Evolutionary conservation across 2,888 invertebrate genomes (phyloP).

Genomic region (Epistrophe grossulariae): DNA sequence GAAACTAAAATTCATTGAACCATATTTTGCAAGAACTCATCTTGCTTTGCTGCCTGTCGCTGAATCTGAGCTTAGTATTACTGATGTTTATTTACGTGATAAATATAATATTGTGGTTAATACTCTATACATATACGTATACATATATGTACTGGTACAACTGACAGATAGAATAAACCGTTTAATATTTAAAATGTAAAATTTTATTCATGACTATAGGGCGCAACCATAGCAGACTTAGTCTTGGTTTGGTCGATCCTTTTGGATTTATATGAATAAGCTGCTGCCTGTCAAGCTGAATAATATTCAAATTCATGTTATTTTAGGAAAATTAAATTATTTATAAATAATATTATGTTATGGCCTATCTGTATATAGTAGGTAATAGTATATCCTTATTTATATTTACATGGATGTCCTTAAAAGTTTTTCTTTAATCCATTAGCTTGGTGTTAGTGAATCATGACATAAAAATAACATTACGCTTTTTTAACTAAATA

Average conservation of each 20-base stretch:
- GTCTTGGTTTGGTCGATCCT: background rate
- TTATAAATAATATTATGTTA: background rate
- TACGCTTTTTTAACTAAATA: constrained; percentile 1
- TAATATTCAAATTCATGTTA: constrained; percentile 15
- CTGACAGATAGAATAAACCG: background rate
- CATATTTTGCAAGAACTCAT: constrained; percentile 4
- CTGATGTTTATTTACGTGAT: background rate
- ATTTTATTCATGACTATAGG: constrained; percentile 23
- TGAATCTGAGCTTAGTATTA: constrained; percentile 1
- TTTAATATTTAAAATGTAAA: constrained; percentile 15
- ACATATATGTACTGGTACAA: background rate
- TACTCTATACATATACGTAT: too few species aligned
- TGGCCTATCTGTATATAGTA: background rate
- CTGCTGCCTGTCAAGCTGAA: background rate
- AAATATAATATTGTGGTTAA: constrained; percentile 15
- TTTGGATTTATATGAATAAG: background rate
- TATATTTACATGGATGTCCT: background rate
- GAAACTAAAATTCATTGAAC: constrained; percentile 28
- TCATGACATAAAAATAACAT: constrained; percentile 20
- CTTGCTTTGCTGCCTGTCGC: background rate
- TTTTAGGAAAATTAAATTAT: constrained; percentile 14
- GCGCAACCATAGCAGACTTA: background rate
- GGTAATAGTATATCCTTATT: background rate
- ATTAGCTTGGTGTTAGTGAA: constrained; percentile 2
- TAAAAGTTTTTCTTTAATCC: background rate